Conservation (phyloP, 2,888 invertebrate genomes). For the Pseudococcus longispinus region DNA sequence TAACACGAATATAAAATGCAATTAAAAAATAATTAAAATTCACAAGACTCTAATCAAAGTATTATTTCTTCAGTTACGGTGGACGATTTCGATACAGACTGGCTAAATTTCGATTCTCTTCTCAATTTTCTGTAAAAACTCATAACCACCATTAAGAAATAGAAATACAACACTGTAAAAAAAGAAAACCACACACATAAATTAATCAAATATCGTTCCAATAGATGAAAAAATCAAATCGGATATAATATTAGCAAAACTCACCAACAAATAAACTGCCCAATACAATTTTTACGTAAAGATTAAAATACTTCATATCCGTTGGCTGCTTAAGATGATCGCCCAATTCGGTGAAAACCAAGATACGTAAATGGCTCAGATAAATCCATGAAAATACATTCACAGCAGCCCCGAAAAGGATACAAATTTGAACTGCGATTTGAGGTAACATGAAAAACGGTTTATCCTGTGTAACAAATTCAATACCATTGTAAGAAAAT, state of each 20-base stretch:
- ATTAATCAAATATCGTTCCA: neutral
- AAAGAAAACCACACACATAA: neutral
- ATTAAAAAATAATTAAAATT: neutral
- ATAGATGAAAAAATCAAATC: neutral
- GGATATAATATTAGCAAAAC: neutral
- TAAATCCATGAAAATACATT: neutral
- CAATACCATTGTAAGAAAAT: neutral
- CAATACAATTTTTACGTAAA: neutral
- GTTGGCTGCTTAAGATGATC: neutral
- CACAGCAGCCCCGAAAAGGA: neutral
- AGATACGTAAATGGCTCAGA: neutral
- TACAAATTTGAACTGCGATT: neutral
- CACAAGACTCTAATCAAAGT: neutral
- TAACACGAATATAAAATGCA: neutral
- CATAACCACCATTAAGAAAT: neutral
- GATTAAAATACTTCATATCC: neutral
- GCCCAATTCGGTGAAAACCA: neutral
- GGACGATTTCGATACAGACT: neutral
- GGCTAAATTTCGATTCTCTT: neutral
- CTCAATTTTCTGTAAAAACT: neutral
- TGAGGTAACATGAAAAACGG: neutral
- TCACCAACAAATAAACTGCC: neutral
- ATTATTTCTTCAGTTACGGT: neutral
- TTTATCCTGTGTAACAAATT: neutral
- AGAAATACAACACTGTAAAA: neutral